Conservation (phyloP, 2,888 invertebrate species). For the Mesorhabditis spiculigera region DNA sequence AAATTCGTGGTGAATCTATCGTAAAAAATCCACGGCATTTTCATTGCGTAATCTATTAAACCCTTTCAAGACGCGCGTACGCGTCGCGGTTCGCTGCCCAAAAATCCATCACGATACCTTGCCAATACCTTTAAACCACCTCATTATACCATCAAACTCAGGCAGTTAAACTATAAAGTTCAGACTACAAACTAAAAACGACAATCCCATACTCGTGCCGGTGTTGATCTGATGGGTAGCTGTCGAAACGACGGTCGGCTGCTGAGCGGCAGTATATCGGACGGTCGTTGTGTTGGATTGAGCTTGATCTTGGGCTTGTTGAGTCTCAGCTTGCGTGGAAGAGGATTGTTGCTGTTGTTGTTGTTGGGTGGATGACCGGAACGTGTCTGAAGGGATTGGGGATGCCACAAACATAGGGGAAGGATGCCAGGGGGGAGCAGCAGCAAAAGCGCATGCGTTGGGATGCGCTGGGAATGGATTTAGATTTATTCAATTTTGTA, state of each 20-base stretch:
- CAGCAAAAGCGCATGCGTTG: neutral
- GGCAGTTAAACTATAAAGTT: too few species aligned
- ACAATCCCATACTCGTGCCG: neutral
- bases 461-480: neutral
- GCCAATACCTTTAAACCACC: neutral
- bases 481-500: too few species aligned
- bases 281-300: neutral
- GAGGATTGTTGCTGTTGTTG: conserved; percentile 14
- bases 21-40: too few species aligned
- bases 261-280: neutral
- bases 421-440: too few species aligned
- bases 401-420: too few species aligned
- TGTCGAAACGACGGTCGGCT: conserved; percentile 1
- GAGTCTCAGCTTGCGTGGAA: conserved; percentile 13
- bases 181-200: neutral
- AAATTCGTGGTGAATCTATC: too few species aligned
- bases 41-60: too few species aligned
- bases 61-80: too few species aligned
- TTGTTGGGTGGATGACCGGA: conserved; percentile 15
- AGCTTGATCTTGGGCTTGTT: neutral
- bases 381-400: conserved; percentile 21
- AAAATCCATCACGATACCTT: neutral
- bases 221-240: conserved; percentile 1
- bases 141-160: neutral
- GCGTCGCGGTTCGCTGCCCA: too few species aligned